Conservation (phyloP, 2,888 invertebrate genomes). For the Xiphydria camelus region DNA sequence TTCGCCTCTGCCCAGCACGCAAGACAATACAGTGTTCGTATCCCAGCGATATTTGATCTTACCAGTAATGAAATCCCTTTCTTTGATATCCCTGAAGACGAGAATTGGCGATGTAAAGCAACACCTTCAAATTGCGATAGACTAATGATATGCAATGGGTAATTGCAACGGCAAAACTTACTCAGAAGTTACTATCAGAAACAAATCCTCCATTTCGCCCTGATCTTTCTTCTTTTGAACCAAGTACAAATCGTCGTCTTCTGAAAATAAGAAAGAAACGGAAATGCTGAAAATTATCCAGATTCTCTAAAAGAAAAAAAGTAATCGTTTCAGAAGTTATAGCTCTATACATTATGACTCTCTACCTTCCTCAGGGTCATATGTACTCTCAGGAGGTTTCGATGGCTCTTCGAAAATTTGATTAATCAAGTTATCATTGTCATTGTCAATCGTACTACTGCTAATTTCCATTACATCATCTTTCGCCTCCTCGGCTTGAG, state of each 20-base stretch:
- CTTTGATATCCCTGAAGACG: constrained; percentile 58
- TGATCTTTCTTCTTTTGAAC: constrained; percentile 54
- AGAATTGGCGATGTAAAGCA: no score
- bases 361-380: constrained; percentile 48
- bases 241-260: constrained; percentile 49
- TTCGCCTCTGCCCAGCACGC: constrained; percentile 50
- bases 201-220: constrained; percentile 54
- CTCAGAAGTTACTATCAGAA: constrained; percentile 58
- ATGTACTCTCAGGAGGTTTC: constrained; percentile 18
- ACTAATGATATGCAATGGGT: not conserved
- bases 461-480: no score
- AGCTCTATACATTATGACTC: no score
- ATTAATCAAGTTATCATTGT: constrained; percentile 1
- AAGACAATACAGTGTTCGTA: constrained; percentile 47
- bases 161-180: constrained; percentile 29
- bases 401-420: constrained; percentile 5
- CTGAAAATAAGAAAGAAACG: constrained; percentile 21
- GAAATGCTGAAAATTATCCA: not conserved
- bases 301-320: not conserved
- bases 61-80: constrained; percentile 59
- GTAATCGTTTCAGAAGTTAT: not conserved
- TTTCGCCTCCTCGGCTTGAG: constrained; percentile 20
- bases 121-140: constrained; percentile 2
- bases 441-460: not conserved
- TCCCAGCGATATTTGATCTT: constrained; percentile 53